phyloP scores from a whole-genome alignment of 2,113 vertebrate genomes.

The Nestor notabilis region DNA sequence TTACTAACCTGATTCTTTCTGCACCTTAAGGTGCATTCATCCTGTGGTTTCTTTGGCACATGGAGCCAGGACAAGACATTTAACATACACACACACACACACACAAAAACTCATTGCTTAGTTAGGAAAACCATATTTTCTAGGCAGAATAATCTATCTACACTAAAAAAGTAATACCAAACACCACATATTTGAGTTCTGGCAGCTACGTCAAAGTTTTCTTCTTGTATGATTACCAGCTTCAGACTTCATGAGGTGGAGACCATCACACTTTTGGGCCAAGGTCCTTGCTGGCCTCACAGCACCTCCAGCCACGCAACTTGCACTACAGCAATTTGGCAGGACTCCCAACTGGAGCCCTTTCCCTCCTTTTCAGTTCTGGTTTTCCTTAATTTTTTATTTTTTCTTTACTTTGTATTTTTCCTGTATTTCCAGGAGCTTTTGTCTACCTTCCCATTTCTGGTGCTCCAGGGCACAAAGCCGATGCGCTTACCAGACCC shows the following conservation, averaged over 20 bases:
- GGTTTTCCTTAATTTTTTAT: background rate
- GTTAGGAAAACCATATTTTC: background rate
- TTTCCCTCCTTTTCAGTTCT: background rate
- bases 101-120: background rate
- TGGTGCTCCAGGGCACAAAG: background rate
- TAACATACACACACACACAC: background rate
- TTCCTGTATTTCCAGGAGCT: background rate
- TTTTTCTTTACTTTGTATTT: background rate
- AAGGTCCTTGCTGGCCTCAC: background rate
- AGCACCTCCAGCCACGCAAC: background rate
- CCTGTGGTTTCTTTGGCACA: background rate
- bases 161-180: background rate
- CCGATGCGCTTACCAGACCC: background rate
- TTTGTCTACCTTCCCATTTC: background rate
- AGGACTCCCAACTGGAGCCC: background rate
- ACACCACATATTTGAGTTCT: background rate
- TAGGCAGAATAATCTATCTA: background rate
- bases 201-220: background rate
- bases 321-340: background rate
- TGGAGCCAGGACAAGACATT: background rate
- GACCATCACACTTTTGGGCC: rapidly evolving
- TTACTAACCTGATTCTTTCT: background rate
- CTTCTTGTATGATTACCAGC: background rate
- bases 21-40: background rate
- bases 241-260: background rate